Percentiles rank a stretch among this genome's conserved stretches.
These are phyloP conservation scores for Thyatira batis DNA, from an alignment of 2,888 invertebrate species.

Conservation along the genomic window DNA sequence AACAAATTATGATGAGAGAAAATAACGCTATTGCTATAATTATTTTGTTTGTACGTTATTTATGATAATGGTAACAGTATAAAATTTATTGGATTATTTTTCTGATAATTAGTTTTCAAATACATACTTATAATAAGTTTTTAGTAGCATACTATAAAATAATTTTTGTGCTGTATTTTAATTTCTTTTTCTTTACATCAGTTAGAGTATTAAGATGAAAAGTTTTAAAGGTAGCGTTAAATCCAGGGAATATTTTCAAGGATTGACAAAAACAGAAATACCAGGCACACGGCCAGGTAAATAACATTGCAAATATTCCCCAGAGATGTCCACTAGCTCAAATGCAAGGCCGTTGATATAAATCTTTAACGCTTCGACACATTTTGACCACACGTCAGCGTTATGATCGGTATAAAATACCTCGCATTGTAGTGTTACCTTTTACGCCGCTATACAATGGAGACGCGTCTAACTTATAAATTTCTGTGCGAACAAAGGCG, in stretches of 20 bases:
- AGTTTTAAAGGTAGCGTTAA: too few species aligned
- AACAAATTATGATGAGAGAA: slow-evolving; percentile 1
- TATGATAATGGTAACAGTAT: neutral
- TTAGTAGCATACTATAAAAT: too few species aligned
- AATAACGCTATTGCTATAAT: slow-evolving; percentile 1
- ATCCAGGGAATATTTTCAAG: too few species aligned
- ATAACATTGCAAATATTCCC: slow-evolving; percentile 36
- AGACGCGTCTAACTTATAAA: slow-evolving; percentile 76
- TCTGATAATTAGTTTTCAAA: neutral
- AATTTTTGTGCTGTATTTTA: too few species aligned
- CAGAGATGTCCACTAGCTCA: slow-evolving; percentile 31
- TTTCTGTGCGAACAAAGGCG: slow-evolving; percentile 80
- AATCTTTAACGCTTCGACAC: slow-evolving; percentile 78
- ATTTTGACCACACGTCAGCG: slow-evolving; percentile 78
- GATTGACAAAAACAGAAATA: too few species aligned
- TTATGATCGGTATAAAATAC: slow-evolving; percentile 75
- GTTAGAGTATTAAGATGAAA: too few species aligned
- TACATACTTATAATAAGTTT: too few species aligned
- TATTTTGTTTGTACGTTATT: neutral
- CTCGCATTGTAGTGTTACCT: slow-evolving; percentile 57
- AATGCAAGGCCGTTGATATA: slow-evolving; percentile 54
- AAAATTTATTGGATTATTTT: neutral
- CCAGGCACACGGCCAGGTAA: slow-evolving; percentile 26
- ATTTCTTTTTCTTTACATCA: too few species aligned
- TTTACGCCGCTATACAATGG: slow-evolving; percentile 64